Conservation (phyloP, 2,797 vertebrate species). For the Pseudochirops corinnae region DNA sequence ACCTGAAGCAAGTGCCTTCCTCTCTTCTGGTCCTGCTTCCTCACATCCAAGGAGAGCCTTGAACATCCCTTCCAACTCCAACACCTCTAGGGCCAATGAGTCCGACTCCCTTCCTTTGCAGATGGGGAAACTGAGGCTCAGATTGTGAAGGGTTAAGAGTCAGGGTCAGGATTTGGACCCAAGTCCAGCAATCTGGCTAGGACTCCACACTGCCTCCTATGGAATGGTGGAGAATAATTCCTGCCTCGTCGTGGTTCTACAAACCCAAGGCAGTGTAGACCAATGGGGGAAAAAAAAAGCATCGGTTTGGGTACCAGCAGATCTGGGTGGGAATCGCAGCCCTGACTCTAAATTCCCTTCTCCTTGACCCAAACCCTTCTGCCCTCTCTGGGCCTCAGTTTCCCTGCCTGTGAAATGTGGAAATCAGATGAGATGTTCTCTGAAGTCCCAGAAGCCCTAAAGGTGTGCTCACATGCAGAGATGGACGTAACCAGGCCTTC, state of each 20-base stretch:
- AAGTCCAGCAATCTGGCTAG: neutral
- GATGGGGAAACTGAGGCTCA: neutral
- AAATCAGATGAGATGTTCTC: neutral
- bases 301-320: neutral
- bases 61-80: neutral
- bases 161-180: no score
- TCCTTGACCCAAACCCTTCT: slow-evolving; percentile 25
- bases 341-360: neutral
- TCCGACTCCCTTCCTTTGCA: neutral
- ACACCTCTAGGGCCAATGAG: neutral
- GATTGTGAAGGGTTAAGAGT: neutral
- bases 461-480: slow-evolving; percentile 33
- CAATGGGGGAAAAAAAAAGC: neutral
- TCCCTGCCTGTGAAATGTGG: slow-evolving; percentile 56
- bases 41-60: neutral
- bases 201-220: neutral
- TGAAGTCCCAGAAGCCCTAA: slow-evolving; percentile 43
- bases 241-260: neutral
- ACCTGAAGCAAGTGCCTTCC: neutral
- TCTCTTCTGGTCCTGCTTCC: neutral
- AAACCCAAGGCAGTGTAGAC: neutral
- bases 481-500: neutral
- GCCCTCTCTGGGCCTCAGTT: slow-evolving; percentile 66
- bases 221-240: no score
- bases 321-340: no score